These are phyloP conservation scores for Actinemys pallida DNA, from an alignment of 2,113 vertebrate species.

Conservation along the genomic window DNA sequence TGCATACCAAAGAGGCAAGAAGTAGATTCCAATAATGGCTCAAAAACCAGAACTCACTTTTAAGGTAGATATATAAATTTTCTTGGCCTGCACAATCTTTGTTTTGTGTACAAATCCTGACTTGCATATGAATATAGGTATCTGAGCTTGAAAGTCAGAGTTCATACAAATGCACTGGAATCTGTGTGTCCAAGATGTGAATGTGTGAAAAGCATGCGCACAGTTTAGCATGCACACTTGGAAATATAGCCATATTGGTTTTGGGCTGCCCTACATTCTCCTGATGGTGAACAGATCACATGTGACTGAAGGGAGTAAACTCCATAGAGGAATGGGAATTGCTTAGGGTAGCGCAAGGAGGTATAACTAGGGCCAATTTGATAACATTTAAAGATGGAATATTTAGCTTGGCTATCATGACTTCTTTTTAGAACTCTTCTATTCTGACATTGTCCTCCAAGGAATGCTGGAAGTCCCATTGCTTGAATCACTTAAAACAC, in stretches of 20 bases:
- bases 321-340: background rate
- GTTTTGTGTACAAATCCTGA: background rate
- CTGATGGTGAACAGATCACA: background rate
- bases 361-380: background rate
- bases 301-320: background rate
- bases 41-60: background rate
- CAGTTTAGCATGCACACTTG: background rate
- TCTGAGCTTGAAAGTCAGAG: background rate
- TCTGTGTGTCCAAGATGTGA: background rate
- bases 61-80: background rate
- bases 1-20: background rate
- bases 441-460: background rate
- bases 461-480: background rate
- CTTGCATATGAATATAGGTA: background rate
- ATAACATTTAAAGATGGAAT: background rate
- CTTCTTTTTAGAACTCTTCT: background rate
- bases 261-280: background rate
- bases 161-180: background rate
- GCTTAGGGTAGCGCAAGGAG: background rate
- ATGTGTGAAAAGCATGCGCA: background rate
- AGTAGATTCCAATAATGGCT: background rate
- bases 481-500: background rate
- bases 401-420: background rate
- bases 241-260: background rate
- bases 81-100: background rate